These are phyloP conservation scores for Lithophane socia DNA, from an alignment of 2,888 invertebrate genomes.

Conservation along the genomic window DNA sequence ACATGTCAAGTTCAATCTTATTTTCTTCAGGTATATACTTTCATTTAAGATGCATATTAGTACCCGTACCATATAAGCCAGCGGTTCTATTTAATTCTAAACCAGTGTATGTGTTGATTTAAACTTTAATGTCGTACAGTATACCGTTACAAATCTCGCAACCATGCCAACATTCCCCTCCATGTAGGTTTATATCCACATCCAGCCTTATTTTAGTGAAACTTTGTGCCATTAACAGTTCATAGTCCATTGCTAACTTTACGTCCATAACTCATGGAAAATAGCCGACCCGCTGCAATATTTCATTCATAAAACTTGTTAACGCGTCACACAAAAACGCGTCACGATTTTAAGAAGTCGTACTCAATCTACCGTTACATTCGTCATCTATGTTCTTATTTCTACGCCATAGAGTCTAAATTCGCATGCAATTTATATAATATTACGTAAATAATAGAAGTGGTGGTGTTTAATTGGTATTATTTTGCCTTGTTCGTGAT, in stretches of 20 bases:
- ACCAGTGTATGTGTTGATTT: constrained; percentile 35
- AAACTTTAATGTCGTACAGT: constrained; percentile 37
- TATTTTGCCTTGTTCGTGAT: constrained; percentile 88
- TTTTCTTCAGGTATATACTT: constrained; percentile 3
- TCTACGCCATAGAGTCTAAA: constrained; percentile 70
- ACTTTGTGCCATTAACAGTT: constrained; percentile 28
- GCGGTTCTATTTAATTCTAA: constrained; percentile 5
- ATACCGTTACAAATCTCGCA: constrained; percentile 46
- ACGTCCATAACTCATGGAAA: constrained; percentile 46
- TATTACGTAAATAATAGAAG: constrained; percentile 77
- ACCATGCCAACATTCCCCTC: constrained; percentile 45
- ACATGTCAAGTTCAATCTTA: neutral
- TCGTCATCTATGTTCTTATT: constrained; percentile 62
- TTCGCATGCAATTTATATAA: constrained; percentile 70
- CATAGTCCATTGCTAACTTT: constrained; percentile 33
- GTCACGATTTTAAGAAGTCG: constrained; percentile 71
- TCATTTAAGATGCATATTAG: constrained; percentile 2
- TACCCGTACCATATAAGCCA: neutral
- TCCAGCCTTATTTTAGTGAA: constrained; percentile 38
- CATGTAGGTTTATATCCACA: constrained; percentile 38
- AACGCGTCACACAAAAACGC: constrained; percentile 73
- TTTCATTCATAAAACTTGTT: constrained; percentile 79
- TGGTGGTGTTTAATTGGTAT: constrained; percentile 83
- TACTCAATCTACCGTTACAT: constrained; percentile 54
- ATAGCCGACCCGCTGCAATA: constrained; percentile 37